Evolutionary conservation across 2,888 invertebrate genomes (phyloP), one percentile per base, ranked within the genome.

Genomic region (Ectobius pallidus): DNA sequence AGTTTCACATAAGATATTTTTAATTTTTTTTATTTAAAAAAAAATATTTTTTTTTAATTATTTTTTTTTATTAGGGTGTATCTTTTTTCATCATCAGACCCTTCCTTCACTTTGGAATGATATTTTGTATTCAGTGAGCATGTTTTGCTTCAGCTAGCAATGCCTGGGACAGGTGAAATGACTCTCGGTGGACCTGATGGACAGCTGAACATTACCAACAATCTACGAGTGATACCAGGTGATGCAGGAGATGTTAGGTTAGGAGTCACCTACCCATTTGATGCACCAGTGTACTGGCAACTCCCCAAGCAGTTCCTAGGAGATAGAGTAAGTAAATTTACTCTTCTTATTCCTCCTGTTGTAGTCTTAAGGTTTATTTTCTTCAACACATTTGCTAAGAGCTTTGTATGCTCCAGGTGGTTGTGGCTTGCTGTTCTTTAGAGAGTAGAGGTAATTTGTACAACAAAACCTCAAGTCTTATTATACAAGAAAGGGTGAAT

Each of bases 251-350:
- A 89, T 75, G 83, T 88, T 20, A 84, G 84, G 4, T 81, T 88
- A 25, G 85, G 86, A 0, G 83, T 85, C 16, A 86, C 84, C 76
- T 83, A 85, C 72, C 84, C 86, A 70, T 82, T 86, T 80, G 88
- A 88, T 82, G 89, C 80, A 80, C 94, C 95, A 0, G 85, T 95
- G 25, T 96, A 95, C 83, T 93, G 94, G 90, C 89, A 89, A 78
- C 84, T 99, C 18, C 94, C 96, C 0, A 85, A 87, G 11, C 87
- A 89, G 70, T 95, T 97, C 82, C 87, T 92, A 16, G 96, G 95
- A 0, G 99, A 99, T 83, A 88, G 87, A 83, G 90, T 90, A 79
- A 77, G 71, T 34, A 34, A 34, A 6, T 34, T 34, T 11, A 34
- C 7, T 34, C 11, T 34, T 11, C 6, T 34, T 11, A 34, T n/a